A percentile compares a stretch with the other conserved stretches of the same genome.
phyloP scores from a whole-genome alignment of 1,140 invertebrate genomes.

The Ctenoplectra terminalis region DNA sequence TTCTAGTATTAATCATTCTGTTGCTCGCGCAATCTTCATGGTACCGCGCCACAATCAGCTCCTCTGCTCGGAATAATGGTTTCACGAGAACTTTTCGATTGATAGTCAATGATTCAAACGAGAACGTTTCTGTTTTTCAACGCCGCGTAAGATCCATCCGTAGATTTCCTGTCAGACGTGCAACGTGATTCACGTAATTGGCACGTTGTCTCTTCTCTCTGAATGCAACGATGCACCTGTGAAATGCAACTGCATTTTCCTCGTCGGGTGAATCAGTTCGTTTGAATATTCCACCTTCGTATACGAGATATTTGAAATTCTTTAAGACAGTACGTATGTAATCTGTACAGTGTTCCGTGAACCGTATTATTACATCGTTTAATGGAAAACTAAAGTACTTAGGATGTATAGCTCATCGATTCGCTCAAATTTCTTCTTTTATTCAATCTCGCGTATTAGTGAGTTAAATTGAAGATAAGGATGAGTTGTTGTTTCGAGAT shows the following conservation, averaged over 20 bases:
- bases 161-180: neutral
- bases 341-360: too few species aligned
- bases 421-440: too few species aligned
- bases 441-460: neutral
- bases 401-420: too few species aligned
- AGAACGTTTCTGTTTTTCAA: neutral
- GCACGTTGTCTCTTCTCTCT: neutral
- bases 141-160: neutral
- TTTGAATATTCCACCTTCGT: too few species aligned
- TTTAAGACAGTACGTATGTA: too few species aligned
- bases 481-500: too few species aligned
- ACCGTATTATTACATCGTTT: too few species aligned
- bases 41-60: neutral
- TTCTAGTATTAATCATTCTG: neutral
- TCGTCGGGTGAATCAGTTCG: too few species aligned
- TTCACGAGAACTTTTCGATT: neutral
- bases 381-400: too few species aligned
- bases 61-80: neutral
- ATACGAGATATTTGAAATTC: too few species aligned
- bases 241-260: too few species aligned
- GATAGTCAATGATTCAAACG: neutral
- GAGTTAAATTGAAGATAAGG: too few species aligned
- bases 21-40: neutral
- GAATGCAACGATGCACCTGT: neutral
- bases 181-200: constrained; percentile 5